Conservation (phyloP, 2,113 vertebrate species). For the Campylomormyrus numenius region DNA sequence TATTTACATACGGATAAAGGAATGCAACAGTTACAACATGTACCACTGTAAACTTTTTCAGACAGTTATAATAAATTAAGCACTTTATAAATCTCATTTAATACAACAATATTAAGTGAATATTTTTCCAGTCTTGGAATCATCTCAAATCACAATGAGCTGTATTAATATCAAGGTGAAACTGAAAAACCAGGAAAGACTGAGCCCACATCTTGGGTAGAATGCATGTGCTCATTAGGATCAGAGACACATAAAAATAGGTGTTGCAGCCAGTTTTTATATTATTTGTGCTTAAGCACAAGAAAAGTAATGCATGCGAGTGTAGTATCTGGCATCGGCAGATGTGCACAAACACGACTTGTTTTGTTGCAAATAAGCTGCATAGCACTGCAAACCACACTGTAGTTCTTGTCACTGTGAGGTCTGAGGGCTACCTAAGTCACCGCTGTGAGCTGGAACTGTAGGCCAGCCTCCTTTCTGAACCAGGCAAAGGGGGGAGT, state of each 20-base stretch:
- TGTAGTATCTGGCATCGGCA: background rate
- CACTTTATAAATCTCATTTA: background rate
- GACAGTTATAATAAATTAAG: background rate
- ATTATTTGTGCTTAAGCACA: background rate
- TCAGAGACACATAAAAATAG: background rate
- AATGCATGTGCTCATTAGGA: background rate
- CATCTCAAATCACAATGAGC: background rate
- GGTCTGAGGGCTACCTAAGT: background rate
- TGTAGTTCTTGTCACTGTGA: background rate
- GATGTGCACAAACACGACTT: background rate
- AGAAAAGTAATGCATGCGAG: background rate
- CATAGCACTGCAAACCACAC: background rate
- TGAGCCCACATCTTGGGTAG: background rate
- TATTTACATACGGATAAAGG: background rate
- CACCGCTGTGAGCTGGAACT: background rate
- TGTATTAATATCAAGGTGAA: background rate
- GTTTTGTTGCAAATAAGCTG: background rate
- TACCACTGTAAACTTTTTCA: background rate
- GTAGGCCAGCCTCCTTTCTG: background rate
- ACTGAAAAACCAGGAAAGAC: background rate
- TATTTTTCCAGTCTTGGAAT: background rate
- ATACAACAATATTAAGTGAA: background rate
- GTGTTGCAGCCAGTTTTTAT: background rate
- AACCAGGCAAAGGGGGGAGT: background rate
- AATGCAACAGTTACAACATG: background rate